These are phyloP conservation scores for Larimichthys polyactis DNA, from an alignment of 2,113 vertebrate species.

Conservation along the genomic window DNA sequence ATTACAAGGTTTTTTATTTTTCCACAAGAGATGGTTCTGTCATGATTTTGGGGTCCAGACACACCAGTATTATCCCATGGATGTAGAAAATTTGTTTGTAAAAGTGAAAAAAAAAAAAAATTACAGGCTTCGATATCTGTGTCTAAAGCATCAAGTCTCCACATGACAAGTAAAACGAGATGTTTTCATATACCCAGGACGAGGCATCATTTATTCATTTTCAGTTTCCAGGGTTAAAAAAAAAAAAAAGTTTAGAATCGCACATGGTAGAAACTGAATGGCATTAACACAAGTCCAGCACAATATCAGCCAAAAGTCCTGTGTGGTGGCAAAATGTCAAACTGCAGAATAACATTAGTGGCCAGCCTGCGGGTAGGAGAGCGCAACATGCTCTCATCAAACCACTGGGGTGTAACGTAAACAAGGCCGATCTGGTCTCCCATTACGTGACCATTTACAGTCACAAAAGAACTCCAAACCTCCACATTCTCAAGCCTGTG, in stretches of 20 bases:
- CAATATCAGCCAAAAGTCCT: conserved; percentile 3
- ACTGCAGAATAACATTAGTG: conserved; percentile 34
- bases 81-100: neutral
- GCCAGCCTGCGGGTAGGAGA: conserved; percentile 36
- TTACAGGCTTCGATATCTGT: conserved; percentile 16
- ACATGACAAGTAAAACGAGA: conserved; percentile 12
- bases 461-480: conserved; percentile 53
- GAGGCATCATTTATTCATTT: neutral
- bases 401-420: conserved; percentile 67
- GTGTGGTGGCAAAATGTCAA: conserved; percentile 24
- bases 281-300: conserved; percentile 6
- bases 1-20: neutral
- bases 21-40: neutral
- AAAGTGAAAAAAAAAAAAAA: neutral
- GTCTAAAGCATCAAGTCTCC: neutral
- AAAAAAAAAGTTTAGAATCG: neutral
- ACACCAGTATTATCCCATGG: neutral
- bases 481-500: conserved; percentile 46
- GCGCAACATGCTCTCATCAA: conserved; percentile 47
- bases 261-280: neutral
- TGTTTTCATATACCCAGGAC: neutral
- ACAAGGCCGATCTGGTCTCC: conserved; percentile 58
- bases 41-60: conserved; percentile 19
- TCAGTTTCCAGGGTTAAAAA: neutral
- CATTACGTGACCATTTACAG: conserved; percentile 72